phyloP scores from a whole-genome alignment of 2,888 invertebrate species.

The Eupithecia insigniata region DNA sequence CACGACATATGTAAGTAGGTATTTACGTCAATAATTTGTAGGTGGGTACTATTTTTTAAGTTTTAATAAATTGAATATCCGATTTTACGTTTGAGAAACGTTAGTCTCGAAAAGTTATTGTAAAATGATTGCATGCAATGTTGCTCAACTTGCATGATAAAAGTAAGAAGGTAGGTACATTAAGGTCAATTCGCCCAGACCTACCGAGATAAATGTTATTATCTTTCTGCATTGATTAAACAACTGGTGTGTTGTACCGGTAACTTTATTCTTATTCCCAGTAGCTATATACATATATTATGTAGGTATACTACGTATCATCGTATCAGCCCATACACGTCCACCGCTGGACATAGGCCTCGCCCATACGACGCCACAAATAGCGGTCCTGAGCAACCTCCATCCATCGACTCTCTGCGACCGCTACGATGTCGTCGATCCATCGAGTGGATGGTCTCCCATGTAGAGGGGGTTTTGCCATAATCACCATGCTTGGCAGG shows the following conservation, averaged over 20 bases:
- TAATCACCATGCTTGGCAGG: too few relatives aligned
- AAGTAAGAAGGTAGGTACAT: background rate
- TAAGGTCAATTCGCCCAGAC: background rate
- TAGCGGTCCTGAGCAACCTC: too few relatives aligned
- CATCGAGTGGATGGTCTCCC: too few relatives aligned
- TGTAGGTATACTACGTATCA: too few relatives aligned
- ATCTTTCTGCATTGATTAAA: background rate
- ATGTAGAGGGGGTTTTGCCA: too few relatives aligned
- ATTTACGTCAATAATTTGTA: background rate
- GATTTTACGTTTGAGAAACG: background rate
- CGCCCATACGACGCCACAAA: too few relatives aligned
- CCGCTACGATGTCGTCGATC: too few relatives aligned
- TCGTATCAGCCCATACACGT: too few relatives aligned
- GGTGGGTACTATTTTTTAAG: background rate
- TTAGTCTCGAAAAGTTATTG: background rate
- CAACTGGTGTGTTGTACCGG: background rate
- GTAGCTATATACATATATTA: too few relatives aligned
- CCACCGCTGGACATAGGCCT: too few relatives aligned
- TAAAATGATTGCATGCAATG: conserved; percentile 1
- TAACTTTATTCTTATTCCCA: background rate
- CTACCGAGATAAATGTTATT: conserved; percentile 1
- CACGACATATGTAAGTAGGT: background rate
- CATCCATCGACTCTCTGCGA: too few relatives aligned
- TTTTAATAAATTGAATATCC: background rate
- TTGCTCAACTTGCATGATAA: background rate